Conservation (phyloP, 2,888 invertebrate genomes). For the Tridacna gigas region DNA sequence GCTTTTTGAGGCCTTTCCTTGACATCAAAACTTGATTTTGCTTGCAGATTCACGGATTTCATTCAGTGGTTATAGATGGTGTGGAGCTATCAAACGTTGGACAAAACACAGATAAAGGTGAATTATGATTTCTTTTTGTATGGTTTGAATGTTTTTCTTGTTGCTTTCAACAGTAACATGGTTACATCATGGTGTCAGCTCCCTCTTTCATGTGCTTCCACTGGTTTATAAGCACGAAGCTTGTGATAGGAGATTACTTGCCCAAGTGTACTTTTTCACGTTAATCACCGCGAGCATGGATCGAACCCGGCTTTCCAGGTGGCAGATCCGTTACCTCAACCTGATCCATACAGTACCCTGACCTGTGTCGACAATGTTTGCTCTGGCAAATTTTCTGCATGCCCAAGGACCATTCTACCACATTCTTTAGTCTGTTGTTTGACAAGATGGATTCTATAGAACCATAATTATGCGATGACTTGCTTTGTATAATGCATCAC, state of each 20-base stretch:
- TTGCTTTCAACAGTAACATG: no score
- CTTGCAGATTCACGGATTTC: slow-evolving; percentile 21
- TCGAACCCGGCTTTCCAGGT: no score
- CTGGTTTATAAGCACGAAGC: neutral
- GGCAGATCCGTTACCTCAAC: no score
- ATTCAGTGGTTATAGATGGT: slow-evolving; percentile 43
- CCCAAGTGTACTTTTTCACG: neutral
- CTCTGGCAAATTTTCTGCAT: neutral
- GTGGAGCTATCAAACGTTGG: slow-evolving; percentile 43
- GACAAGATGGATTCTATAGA: neutral
- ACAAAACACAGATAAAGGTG: slow-evolving; percentile 46
- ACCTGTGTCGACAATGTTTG: neutral
- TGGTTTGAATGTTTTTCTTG: no score
- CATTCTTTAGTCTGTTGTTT: neutral
- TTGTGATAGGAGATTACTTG: neutral
- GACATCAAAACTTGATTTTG: neutral
- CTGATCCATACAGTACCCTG: no score
- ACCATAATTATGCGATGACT: no score
- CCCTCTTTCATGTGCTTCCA: no score
- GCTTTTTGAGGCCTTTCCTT: no score
- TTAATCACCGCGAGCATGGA: neutral
- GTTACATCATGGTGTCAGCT: no score
- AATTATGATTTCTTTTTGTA: no score
- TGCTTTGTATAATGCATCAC: no score
- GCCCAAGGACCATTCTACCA: neutral